Conservation (phyloP, 2,888 invertebrate species). For the Drosophila peninsularis region DNA sequence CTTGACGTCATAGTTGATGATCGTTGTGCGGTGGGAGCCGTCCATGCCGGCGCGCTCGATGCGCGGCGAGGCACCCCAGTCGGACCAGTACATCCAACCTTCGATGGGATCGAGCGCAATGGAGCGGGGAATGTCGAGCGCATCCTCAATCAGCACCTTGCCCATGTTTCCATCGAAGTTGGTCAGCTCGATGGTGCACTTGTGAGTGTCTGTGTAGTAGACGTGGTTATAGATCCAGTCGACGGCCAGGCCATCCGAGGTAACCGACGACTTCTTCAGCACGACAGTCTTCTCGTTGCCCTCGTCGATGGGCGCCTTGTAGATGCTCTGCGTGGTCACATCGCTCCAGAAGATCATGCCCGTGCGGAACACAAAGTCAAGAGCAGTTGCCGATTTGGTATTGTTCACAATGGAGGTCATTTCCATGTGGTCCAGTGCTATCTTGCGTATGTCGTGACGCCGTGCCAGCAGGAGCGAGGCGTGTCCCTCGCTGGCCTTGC, state of each 20-base stretch:
- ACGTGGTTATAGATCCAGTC: conserved; percentile 99
- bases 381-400: conserved; percentile 95
- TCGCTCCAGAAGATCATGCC: conserved; percentile 99
- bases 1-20: conserved; percentile 94
- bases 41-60: conserved; percentile 99
- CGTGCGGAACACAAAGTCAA: conserved; percentile 96
- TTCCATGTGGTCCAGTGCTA: conserved; percentile 95
- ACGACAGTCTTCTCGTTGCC: conserved; percentile 93
- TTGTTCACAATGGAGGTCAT: conserved; percentile 97
- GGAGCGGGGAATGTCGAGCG: conserved; percentile 96
- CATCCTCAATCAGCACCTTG: conserved; percentile 93
- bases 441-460: conserved; percentile 95
- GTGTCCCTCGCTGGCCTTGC: conserved; percentile 96
- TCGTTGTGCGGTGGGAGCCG: conserved; percentile 93
- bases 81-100: conserved; percentile 99
- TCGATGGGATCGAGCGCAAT: conserved; percentile 97
- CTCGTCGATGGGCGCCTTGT: conserved; percentile 97
- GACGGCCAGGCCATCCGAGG: conserved; percentile 98
- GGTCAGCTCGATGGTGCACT: conserved; percentile 95
- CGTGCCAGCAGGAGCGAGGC: conserved; percentile 95
- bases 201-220: conserved; percentile 98
- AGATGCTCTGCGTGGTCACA: conserved; percentile 95
- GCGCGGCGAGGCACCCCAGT: conserved; percentile 96
- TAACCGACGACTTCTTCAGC: conserved; percentile 92
- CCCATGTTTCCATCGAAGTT: conserved; percentile 96